Base-by-base conservation (phyloP, 2,888 invertebrate species). In the Lasius fuliginosus region DNA sequence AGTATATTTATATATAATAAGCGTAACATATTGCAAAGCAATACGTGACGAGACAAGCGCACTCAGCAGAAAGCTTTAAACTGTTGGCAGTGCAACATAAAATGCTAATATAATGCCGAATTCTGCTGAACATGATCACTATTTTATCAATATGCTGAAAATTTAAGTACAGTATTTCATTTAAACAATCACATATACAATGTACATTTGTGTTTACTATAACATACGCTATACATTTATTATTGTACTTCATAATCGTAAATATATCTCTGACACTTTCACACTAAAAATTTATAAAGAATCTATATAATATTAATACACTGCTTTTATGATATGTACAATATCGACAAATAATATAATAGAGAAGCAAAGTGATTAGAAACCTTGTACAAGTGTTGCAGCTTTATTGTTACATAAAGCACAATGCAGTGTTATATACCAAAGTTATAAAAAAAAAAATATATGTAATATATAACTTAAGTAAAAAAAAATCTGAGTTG, bases 191-290 rank as follows among this genome's bases (percentile, higher is more conserved):
- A 11, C 1, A n/a, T 49, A 18, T 49, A n/a, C 30, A 40, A 23
- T 40, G 30, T 79, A 71, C 12, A 79, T 71, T 46, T 60, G 8
- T 18, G 33, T 79, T 15, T 42, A 46, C 9, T 56, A 18, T 46
- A 58, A 15, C 33, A 53, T 3, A 9, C 4, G 67, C n/a, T 76
- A 65, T 27, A 40, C n/a, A 42, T 56, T 76, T 76, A 73, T 64
- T 53, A 77, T 68, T 77, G 77, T 77, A 77, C 56, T 77, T 77
- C 18, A n/a, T 42, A 23, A 75, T 1, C 15, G 30, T 75, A 64
- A 53, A 79, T 46, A 56, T 56, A 60, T 23, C 27, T 49, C 27
- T 49, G 18, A 46, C 12, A 79, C 5, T 56, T 53, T 36, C 0
- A 23, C 23, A 23, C 23, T 23, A 11, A 71, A 8, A 60, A 69